A percentile compares a stretch with the other conserved stretches of the same genome.
Conservation (phyloP, 2,888 invertebrate genomes). For the Glyphotaelius pellucidus region DNA sequence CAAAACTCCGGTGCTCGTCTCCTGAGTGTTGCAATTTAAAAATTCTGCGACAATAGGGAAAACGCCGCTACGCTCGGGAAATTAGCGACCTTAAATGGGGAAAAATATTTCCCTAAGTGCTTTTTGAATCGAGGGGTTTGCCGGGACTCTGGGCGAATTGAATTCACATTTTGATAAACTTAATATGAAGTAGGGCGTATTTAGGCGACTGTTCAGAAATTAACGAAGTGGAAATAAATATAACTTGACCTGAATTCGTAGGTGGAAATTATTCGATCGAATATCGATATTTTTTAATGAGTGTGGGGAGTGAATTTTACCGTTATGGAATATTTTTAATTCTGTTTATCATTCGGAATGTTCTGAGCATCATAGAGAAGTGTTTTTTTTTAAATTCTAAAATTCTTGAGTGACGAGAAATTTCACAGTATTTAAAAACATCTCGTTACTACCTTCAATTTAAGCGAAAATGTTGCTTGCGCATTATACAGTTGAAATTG, state of each 20-base stretch:
- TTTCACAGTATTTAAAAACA: too few relatives aligned
- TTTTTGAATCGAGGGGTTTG: background rate
- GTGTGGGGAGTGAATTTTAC: background rate
- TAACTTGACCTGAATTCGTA: background rate
- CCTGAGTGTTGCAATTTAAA: slow-evolving; percentile 22
- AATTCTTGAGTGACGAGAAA: too few relatives aligned
- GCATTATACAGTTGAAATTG: too few relatives aligned
- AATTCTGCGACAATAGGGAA: slow-evolving; percentile 15
- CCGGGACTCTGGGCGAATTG: background rate
- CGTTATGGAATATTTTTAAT: background rate
- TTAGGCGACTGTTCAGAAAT: background rate
- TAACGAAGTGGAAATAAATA: background rate
- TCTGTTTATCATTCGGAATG: background rate
- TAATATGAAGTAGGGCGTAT: background rate
- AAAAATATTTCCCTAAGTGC: slow-evolving; percentile 31
- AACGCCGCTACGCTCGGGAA: slow-evolving; percentile 14
- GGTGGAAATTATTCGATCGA: background rate
- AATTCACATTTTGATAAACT: background rate
- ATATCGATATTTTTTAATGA: background rate
- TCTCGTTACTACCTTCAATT: too few relatives aligned
- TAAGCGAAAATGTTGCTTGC: too few relatives aligned
- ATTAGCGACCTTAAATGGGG: slow-evolving; percentile 14
- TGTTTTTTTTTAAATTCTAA: too few relatives aligned
- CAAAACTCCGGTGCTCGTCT: background rate
- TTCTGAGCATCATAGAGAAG: too few relatives aligned